phyloP scores from a whole-genome alignment of 2,797 vertebrate species.

The Enteromius afrohamiltoni region DNA sequence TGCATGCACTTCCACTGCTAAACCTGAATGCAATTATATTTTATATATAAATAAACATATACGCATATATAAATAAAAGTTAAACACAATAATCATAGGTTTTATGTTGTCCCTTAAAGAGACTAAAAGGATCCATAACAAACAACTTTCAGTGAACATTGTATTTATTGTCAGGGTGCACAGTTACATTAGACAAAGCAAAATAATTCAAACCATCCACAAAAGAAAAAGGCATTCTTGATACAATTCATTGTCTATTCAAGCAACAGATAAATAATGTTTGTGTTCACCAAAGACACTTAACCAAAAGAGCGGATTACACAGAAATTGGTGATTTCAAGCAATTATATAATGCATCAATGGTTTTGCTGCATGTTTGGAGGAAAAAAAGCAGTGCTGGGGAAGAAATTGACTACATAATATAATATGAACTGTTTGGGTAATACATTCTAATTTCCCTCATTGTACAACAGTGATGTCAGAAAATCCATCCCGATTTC shows the following conservation, averaged over 20 bases:
- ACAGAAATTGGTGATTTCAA: constrained; percentile 13
- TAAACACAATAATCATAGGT: not conserved
- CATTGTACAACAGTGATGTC: not conserved
- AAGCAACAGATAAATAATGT: constrained; percentile 53
- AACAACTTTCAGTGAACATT: constrained; percentile 20
- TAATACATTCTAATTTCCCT: not conserved
- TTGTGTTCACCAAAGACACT: constrained; percentile 50
- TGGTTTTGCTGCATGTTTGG: not conserved
- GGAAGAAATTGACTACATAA: not conserved
- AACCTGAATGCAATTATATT: not conserved
- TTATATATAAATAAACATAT: too few species aligned
- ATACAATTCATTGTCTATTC: constrained; percentile 51
- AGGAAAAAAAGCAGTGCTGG: not conserved
- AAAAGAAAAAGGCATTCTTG: constrained; percentile 31
- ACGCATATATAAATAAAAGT: not conserved
- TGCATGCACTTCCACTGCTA: not conserved
- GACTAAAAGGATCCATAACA: not conserved
- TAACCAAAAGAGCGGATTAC: constrained; percentile 29
- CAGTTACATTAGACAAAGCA: constrained; percentile 70
- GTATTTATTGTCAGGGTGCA: constrained; percentile 66
- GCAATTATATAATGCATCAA: not conserved
- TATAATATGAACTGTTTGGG: not conserved
- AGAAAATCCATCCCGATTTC: constrained; percentile 9
- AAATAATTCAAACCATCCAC: constrained; percentile 57
- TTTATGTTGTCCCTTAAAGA: not conserved